Conservation (phyloP, 2,888 invertebrate species). For the Andrena haemorrhoa region DNA sequence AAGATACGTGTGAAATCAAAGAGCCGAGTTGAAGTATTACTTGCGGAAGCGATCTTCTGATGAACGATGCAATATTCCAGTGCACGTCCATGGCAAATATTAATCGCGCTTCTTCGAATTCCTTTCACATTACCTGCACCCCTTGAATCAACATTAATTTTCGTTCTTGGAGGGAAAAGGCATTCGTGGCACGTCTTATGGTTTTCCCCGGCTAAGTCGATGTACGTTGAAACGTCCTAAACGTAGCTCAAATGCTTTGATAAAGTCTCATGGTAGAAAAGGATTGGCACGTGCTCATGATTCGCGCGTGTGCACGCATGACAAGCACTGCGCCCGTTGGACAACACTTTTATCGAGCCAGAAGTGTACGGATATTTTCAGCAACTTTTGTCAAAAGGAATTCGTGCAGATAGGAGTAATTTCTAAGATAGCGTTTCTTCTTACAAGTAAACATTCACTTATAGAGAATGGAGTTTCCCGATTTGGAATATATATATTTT, state of each 20-base stretch:
- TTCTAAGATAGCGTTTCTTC: neutral
- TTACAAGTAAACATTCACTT: too few species aligned
- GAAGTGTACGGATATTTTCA: neutral
- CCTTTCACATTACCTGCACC: neutral
- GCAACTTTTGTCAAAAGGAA: neutral
- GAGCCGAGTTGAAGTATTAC: neutral
- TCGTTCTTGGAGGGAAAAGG: slow-evolving; percentile 12
- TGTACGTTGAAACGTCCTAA: slow-evolving; percentile 14
- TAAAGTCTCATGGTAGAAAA: slow-evolving; percentile 9
- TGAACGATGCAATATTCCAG: neutral
- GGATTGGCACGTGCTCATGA: neutral
- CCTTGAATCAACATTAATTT: slow-evolving; percentile 27
- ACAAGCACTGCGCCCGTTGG: neutral
- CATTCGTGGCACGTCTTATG: slow-evolving; percentile 32
- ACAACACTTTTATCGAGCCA: neutral
- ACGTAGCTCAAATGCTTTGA: slow-evolving; percentile 3
- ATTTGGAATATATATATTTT: too few species aligned
- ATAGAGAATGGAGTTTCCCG: too few species aligned
- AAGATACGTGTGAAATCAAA: neutral
- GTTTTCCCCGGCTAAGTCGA: slow-evolving; percentile 3
- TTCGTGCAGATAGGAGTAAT: too few species aligned
- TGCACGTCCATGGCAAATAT: slow-evolving; percentile 7
- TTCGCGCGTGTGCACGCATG: neutral
- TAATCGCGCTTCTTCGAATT: slow-evolving; percentile 7
- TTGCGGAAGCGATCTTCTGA: neutral